Conservation (phyloP, 1,140 invertebrate genomes). For the Lepidotrigona ventralis region DNA sequence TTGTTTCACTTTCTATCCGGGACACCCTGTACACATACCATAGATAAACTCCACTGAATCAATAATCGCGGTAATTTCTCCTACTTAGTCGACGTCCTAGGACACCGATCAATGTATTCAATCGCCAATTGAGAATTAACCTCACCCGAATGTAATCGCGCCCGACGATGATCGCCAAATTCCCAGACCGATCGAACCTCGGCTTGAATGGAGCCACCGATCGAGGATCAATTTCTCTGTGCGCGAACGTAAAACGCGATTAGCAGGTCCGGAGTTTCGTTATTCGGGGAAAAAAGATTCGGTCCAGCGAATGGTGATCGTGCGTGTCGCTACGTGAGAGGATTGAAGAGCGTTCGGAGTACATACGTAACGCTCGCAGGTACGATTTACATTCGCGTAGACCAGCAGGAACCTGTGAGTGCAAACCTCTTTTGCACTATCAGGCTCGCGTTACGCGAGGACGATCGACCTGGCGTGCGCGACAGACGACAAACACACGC, state of each 20-base stretch:
- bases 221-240: not conserved
- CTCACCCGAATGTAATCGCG: constrained; percentile 1
- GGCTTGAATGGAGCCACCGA: not conserved
- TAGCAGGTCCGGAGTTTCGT: not conserved
- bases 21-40: too few species aligned
- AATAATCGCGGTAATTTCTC: not conserved
- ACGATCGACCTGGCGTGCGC: too few species aligned
- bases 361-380: not conserved
- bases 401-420: not conserved
- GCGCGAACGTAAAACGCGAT: not conserved
- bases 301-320: not conserved
- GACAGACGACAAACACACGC: too few species aligned
- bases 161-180: constrained; percentile 7
- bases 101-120: not conserved
- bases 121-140: constrained; percentile 6
- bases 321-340: too few species aligned
- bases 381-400: not conserved
- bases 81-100: not conserved
- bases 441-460: too few species aligned
- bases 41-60: too few species aligned
- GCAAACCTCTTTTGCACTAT: too few species aligned
- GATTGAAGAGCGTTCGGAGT: not conserved
- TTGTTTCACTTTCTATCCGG: too few species aligned
- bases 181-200: not conserved
- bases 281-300: not conserved